Conservation (phyloP, 2,888 invertebrate genomes). For the Dichetophora obliterata region DNA sequence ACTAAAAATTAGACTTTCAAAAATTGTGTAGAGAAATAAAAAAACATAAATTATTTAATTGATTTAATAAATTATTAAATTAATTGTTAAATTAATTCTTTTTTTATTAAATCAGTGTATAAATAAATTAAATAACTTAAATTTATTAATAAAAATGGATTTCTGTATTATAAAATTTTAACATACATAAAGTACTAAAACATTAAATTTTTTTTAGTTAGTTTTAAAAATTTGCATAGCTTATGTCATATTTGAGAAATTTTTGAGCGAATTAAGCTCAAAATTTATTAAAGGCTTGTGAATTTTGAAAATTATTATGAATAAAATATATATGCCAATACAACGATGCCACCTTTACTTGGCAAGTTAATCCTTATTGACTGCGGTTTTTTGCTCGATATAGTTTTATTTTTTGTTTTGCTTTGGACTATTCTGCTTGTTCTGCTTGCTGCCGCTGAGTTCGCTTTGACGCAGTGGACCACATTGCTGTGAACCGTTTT, state of each 20-base stretch:
- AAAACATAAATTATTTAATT: too few relatives aligned
- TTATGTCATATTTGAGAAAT: not conserved
- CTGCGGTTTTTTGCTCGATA: conserved; percentile 5
- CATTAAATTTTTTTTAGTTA: not conserved
- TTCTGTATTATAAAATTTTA: too few relatives aligned
- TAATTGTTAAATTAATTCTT: too few relatives aligned
- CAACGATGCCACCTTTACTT: not conserved
- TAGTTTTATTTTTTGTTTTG: not conserved
- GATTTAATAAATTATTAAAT: too few relatives aligned
- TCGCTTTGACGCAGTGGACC: conserved; percentile 8
- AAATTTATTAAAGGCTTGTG: conserved; percentile 34
- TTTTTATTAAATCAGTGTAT: too few relatives aligned
- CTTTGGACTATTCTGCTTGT: not conserved
- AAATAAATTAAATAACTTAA: too few relatives aligned
- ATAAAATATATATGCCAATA: not conserved
- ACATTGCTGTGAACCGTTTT: conserved; percentile 2
- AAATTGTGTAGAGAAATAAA: too few relatives aligned
- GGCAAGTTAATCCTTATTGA: conserved; percentile 36
- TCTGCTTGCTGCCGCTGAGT: not conserved
- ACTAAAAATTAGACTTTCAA: too few relatives aligned
- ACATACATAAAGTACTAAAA: too few relatives aligned
- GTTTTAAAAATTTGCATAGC: not conserved
- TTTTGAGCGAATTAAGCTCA: conserved; percentile 25
- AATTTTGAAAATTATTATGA: not conserved
- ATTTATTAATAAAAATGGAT: too few relatives aligned